Conservation (phyloP, 37 sponge, comb jelly and placozoan species). For the Ianthella basta region DNA sequence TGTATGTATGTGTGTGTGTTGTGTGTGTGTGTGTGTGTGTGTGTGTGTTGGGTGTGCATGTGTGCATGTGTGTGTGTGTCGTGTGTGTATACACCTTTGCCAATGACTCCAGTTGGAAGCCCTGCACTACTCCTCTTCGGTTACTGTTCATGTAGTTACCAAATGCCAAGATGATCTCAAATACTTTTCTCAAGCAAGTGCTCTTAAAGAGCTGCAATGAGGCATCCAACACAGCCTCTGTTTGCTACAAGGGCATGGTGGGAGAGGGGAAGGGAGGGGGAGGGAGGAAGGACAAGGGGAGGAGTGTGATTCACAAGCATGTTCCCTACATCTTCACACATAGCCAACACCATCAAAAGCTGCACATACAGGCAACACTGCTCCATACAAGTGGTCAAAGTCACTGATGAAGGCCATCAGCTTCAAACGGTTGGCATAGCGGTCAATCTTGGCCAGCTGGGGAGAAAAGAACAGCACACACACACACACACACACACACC, state of each 20-base stretch:
- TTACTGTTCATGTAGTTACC: constrained; percentile 95
- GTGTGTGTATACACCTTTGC: constrained; percentile 45
- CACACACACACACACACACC: background rate
- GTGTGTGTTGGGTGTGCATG: too few relatives aligned
- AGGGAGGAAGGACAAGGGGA: background rate
- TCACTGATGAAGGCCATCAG: constrained; percentile 87
- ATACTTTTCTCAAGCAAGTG: constrained; percentile 67
- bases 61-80: too few relatives aligned
- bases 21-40: too few relatives aligned
- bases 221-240: constrained; percentile 69
- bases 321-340: too few relatives aligned
- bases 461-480: background rate
- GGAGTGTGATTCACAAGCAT: background rate
- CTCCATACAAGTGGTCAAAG: constrained; percentile 80
- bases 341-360: background rate
- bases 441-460: constrained; percentile 76
- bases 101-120: constrained; percentile 83
- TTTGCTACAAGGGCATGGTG: constrained; percentile 42
- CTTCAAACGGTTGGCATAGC: constrained; percentile 68
- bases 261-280: background rate
- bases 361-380: constrained; percentile 70
- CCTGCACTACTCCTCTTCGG: constrained; percentile 71
- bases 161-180: constrained; percentile 91
- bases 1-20: too few relatives aligned
- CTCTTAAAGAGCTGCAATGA: constrained; percentile 76